A percentile compares a stretch with the other conserved stretches of the same genome.
These are phyloP conservation scores for Mus spretus DNA, from an alignment of 2,797 vertebrate species.

Conservation along the genomic window DNA sequence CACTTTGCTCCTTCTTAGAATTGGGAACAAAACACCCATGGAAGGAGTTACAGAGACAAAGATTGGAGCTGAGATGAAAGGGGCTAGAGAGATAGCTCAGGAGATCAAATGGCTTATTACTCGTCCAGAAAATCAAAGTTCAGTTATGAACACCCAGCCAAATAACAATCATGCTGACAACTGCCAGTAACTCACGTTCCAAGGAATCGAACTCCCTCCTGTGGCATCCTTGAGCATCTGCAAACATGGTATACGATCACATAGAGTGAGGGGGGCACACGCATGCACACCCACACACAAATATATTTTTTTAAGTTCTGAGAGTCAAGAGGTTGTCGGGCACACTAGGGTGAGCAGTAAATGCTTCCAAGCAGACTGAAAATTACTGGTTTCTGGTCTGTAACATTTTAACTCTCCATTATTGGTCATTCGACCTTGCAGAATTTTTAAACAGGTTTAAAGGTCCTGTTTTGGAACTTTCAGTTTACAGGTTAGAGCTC, in stretches of 20 bases:
- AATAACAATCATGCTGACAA: background rate
- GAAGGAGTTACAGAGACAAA: no score
- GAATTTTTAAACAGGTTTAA: background rate
- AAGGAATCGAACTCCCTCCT: background rate
- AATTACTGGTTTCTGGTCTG: no score
- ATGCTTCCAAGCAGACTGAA: background rate
- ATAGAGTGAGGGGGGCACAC: background rate
- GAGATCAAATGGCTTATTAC: background rate
- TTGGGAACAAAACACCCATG: no score
- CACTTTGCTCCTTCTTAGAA: no score
- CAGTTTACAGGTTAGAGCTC: background rate
- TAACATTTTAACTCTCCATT: background rate
- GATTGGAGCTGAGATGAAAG: no score
- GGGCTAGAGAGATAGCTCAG: background rate
- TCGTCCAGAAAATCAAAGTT: background rate
- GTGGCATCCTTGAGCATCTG: background rate
- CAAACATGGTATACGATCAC: background rate
- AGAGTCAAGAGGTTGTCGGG: background rate
- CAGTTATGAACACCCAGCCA: background rate
- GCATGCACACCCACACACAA: background rate
- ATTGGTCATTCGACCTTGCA: background rate
- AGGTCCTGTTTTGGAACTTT: background rate
- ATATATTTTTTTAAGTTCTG: background rate
- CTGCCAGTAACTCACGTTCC: background rate
- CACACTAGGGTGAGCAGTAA: background rate